Percentiles rank a stretch among this genome's conserved stretches.
phyloP scores from a whole-genome alignment of 2,888 invertebrate genomes.

The Octonoba sinensis region DNA sequence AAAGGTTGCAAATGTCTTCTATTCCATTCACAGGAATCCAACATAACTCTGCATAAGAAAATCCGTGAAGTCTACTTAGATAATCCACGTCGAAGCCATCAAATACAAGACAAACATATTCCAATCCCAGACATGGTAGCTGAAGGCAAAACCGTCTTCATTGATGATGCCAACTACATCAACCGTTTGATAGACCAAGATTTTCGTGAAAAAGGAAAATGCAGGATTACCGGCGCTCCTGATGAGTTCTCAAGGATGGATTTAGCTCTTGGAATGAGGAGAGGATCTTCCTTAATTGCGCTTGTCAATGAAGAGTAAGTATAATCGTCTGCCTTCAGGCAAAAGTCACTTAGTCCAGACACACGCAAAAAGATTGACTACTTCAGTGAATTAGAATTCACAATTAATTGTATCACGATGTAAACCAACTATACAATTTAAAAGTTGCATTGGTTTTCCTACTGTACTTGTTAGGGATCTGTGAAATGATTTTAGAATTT shows the following conservation, averaged over 20 bases:
- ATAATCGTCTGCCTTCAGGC: not conserved
- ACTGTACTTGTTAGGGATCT: no score
- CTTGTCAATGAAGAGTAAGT: constrained; percentile 49
- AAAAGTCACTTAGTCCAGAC: no score
- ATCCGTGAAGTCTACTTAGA: constrained; percentile 19
- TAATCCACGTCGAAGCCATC: constrained; percentile 1
- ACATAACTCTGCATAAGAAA: constrained; percentile 12
- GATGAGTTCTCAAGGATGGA: constrained; percentile 21
- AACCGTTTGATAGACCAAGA: constrained; percentile 27
- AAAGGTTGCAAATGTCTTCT: no score
- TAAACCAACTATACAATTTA: no score
- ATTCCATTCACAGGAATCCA: constrained; percentile 24
- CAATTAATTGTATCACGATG: no score
- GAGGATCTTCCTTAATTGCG: constrained; percentile 34
- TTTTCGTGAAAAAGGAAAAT: constrained; percentile 1
- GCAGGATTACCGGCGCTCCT: constrained; percentile 46
- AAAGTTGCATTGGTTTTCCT: no score
- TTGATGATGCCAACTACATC: constrained; percentile 41
- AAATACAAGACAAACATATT: not conserved
- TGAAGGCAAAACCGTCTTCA: constrained; percentile 23
- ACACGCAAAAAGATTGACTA: no score
- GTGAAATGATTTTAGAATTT: no score
- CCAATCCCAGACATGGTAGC: constrained; percentile 12
- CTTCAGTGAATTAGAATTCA: not conserved
- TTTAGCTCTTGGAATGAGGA: constrained; percentile 39